Conservation (phyloP, 2,113 vertebrate species). For the Leucopsar rothschildi region DNA sequence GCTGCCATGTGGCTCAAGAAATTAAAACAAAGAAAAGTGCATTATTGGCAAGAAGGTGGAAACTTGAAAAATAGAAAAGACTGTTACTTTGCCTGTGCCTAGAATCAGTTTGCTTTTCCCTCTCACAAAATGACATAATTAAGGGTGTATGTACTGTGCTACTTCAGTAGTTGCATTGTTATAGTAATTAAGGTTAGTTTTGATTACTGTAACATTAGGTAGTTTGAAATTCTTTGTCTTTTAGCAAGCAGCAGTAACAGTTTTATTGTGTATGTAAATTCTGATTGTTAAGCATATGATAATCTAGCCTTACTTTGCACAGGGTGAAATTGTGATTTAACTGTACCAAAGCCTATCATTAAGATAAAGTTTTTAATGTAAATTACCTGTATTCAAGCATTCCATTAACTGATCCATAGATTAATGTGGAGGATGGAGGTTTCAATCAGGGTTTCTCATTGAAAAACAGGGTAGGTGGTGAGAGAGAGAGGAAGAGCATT, state of each 20-base stretch:
- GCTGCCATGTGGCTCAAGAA: neutral
- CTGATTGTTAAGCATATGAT: neutral
- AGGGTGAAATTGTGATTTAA: neutral
- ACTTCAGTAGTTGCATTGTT: neutral
- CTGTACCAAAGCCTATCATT: neutral
- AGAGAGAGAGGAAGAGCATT: neutral
- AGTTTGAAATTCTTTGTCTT: slow-evolving; percentile 34
- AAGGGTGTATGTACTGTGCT: neutral
- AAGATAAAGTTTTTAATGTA: slow-evolving; percentile 6
- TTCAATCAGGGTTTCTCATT: neutral
- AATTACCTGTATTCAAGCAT: neutral
- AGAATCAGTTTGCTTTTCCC: neutral
- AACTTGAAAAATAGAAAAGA: neutral
- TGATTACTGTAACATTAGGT: neutral
- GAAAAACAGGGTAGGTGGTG: neutral
- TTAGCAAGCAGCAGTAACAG: neutral
- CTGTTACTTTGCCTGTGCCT: neutral
- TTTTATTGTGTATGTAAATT: slow-evolving; percentile 24
- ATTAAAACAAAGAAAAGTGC: neutral
- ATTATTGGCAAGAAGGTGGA: neutral
- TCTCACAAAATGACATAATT: neutral
- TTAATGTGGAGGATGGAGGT: neutral
- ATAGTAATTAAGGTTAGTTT: slow-evolving; percentile 34
- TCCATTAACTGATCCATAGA: neutral
- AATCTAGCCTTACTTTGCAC: neutral